Conservation (phyloP, 2,797 vertebrate species). For the Crenichthys baileyi region DNA sequence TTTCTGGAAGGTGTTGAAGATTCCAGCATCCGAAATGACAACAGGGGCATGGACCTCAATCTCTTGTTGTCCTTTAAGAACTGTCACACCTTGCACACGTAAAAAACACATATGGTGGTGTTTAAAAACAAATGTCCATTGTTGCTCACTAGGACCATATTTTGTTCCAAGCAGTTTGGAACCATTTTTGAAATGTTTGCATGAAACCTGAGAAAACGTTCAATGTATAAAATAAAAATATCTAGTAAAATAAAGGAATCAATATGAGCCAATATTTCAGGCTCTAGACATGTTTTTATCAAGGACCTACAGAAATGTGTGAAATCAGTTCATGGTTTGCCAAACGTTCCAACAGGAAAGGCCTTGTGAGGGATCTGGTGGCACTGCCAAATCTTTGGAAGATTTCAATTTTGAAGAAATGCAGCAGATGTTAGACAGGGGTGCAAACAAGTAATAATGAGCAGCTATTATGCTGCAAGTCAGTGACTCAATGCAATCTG, state of each 20-base stretch:
- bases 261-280: background rate
- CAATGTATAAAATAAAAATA: background rate
- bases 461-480: background rate
- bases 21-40: slow-evolving; percentile 83
- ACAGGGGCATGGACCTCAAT: slow-evolving; percentile 77
- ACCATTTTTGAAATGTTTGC: no score
- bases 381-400: no score
- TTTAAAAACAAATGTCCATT: background rate
- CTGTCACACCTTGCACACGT: slow-evolving; percentile 76
- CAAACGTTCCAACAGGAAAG: no score
- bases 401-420: no score
- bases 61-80: slow-evolving; percentile 76
- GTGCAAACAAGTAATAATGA: background rate
- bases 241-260: background rate
- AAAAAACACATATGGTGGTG: background rate
- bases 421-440: background rate
- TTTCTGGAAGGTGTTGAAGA: slow-evolving; percentile 84
- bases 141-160: background rate
- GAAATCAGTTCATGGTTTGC: no score
- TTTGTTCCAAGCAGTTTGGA: background rate
- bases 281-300: no score
- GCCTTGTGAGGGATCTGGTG: no score
- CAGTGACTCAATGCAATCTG: no score
- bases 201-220: background rate
- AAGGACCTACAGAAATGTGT: no score